These are phyloP conservation scores for Macaca fascicularis DNA, from an alignment of 2,113 vertebrate species.

Conservation along the genomic window T2T-MFA8v1.1 NC_088390.1:17106001-17106500, in stretches of 20 bases:
- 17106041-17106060: fast-evolving
- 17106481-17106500: fast-evolving
- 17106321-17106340: neutral
- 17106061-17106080: neutral
- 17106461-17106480: neutral
- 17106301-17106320: neutral
- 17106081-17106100: neutral
- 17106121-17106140: neutral
- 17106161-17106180: neutral
- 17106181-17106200: neutral
- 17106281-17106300: too few relatives aligned
- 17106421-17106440: too few relatives aligned
- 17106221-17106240: neutral
- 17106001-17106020: neutral
- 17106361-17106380: neutral
- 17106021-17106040: fast-evolving
- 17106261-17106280: fast-evolving
- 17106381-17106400: neutral
- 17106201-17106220: fast-evolving
- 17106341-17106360: neutral
- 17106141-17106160: neutral
- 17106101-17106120: neutral
- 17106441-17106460: neutral
- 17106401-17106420: too few relatives aligned
- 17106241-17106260: fast-evolving